Evolutionary conservation across 2,888 invertebrate species (phyloP), one percentile per base, ranked within the genome.

Genomic region (Acanthosepion esculentum): DNA sequence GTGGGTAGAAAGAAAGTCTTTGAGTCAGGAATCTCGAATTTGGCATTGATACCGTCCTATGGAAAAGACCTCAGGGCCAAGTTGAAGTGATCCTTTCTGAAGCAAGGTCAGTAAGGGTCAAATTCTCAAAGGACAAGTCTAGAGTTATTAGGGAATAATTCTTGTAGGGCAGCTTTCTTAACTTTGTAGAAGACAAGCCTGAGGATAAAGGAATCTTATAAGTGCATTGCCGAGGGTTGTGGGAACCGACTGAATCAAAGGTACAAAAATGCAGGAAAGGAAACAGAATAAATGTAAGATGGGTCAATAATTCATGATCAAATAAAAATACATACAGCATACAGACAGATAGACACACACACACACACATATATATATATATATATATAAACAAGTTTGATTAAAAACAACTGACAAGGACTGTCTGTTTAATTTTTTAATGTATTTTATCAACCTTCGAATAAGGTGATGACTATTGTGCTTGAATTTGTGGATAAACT

Each of bases 101-200:
- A 26, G 78, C 15, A n/a, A n/a, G 78, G 78, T 78, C n/a, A 78
- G 12, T 15, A n/a, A 78, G 78, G 78, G n/a, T 6, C 78, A 78
- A 78, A 78, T n/a, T n/a, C 78, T 78, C 78, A 78, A 78, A 78
- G 78, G 78, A 78, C n/a, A 78, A n/a, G n/a, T 78, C n/a, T 78
- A 15, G n/a, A n/a, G 78, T 78, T 78, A 78, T 78, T 78, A 78
- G 78, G n/a, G 78, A 78, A 78, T 78, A 78, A 78, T 78, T 78
- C 78, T 78, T 78, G 78, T 78, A 15, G n/a, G 78, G 2, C 78
- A 33, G n/a, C n/a, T 78, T 78, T n/a, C 78, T 78, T 78, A 78
- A n/a, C 12, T 78, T n/a, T 15, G n/a, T n/a, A 15, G 6, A 33
- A 15, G 15, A 78, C 12, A n/a, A 15, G 78, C 78, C 78, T 33